Evolutionary conservation across 2,888 invertebrate species (phyloP).

Genomic region (Thymelicus sylvestris): DNA sequence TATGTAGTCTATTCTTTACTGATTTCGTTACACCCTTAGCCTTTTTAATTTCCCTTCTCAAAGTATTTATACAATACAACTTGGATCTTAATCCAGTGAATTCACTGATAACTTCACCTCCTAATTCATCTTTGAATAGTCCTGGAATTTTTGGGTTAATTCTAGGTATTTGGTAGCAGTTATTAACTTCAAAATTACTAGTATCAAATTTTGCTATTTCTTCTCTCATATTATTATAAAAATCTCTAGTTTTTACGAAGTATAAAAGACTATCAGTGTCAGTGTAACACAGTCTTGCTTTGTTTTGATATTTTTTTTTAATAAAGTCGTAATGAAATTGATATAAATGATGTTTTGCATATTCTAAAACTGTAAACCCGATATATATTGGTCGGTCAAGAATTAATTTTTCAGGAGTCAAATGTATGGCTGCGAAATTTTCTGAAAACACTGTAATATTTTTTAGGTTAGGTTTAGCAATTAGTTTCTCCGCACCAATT

Average conservation of each 20-base stretch:
- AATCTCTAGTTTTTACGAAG: conserved; percentile 31
- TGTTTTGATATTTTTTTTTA: conserved; percentile 27
- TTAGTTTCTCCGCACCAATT: conserved; percentile 15
- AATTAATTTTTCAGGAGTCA: background rate
- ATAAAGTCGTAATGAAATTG: conserved; percentile 25
- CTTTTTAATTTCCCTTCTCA: background rate
- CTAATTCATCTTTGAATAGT: background rate
- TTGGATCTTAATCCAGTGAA: background rate
- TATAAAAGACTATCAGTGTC: conserved; percentile 41
- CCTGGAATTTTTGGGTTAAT: background rate
- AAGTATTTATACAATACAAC: background rate
- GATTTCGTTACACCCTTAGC: background rate
- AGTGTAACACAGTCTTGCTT: conserved; percentile 38
- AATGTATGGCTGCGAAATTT: background rate
- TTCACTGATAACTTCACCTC: background rate
- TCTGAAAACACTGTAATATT: background rate
- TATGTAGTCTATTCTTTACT: background rate
- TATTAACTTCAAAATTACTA: conserved; percentile 34
- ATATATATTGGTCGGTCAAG: conserved; percentile 28
- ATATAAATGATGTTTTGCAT: conserved; percentile 27
- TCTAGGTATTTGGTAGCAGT: conserved; percentile 28
- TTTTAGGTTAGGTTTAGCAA: background rate
- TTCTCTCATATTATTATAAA: conserved; percentile 38
- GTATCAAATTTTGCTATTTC: conserved; percentile 39
- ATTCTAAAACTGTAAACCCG: conserved; percentile 31